Percentiles rank a stretch among this genome's conserved stretches.
phyloP scores from a whole-genome alignment of 2,797 vertebrate genomes.

The Ptychobarbus kaznakovi region DNA sequence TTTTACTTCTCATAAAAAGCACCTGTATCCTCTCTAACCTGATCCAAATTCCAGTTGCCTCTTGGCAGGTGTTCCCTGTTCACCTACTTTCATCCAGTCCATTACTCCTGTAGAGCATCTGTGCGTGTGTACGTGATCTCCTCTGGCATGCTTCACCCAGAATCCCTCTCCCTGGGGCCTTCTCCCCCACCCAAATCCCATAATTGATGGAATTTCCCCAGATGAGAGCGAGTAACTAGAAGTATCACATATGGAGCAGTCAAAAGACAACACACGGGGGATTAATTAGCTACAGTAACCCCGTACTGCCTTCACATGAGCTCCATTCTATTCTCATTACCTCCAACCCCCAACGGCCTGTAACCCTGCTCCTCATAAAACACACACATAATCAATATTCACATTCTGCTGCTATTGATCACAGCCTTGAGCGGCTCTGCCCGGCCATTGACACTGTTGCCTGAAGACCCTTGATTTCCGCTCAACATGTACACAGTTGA shows the following conservation, averaged over 20 bases:
- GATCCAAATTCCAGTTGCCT: conserved; percentile 10
- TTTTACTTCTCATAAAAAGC: neutral
- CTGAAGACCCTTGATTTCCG: conserved; percentile 13
- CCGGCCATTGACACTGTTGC: neutral
- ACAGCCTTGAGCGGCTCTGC: conserved; percentile 13
- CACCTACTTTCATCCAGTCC: conserved; percentile 24
- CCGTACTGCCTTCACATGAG: conserved; percentile 20
- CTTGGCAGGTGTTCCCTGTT: conserved; percentile 30
- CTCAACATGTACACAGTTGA: conserved; percentile 23
- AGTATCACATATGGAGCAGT: conserved; percentile 41
- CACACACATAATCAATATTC: conserved; percentile 77
- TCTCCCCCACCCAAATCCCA: conserved; percentile 27
- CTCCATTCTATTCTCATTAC: conserved; percentile 36
- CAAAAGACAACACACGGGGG: conserved; percentile 29
- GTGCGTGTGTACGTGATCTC: conserved; percentile 3
- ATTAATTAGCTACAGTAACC: conserved; percentile 49
- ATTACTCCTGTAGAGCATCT: conserved; percentile 25
- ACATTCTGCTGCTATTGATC: conserved; percentile 77
- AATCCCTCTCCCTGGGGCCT: conserved; percentile 21
- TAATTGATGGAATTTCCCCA: conserved; percentile 45
- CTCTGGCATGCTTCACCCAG: conserved; percentile 23
- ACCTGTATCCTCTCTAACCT: conserved; percentile 32
- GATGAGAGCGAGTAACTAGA: conserved; percentile 24
- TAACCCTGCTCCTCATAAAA: conserved; percentile 70
- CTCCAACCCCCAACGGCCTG: conserved; percentile 49